Evolutionary conservation across 2,888 invertebrate genomes (phyloP).

Genomic region (Polylopha cassiicola): DNA sequence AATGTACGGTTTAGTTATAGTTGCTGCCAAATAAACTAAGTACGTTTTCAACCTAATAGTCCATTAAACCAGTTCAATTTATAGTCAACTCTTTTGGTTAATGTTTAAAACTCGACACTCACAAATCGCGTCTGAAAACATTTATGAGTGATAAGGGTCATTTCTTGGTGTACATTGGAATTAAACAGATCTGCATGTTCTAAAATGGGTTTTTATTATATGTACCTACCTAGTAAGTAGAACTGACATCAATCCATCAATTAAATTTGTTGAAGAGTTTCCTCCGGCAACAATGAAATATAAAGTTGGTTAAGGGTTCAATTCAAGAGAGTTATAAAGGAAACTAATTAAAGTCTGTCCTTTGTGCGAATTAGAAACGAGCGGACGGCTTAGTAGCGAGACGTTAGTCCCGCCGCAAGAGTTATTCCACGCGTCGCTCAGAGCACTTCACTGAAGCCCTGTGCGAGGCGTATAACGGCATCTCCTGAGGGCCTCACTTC

Average conservation of each 20-base stretch:
- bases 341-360: constrained; percentile 41
- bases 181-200: constrained; percentile 3
- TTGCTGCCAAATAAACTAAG: constrained; percentile 32
- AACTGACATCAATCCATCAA: no score
- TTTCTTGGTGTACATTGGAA: constrained; percentile 5
- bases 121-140: constrained; percentile 23
- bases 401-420: constrained; percentile 34
- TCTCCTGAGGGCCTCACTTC: constrained; percentile 12
- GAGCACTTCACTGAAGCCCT: constrained; percentile 13
- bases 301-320: constrained; percentile 31
- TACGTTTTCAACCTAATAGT: constrained; percentile 30
- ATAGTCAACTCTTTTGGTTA: constrained; percentile 28
- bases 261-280: constrained; percentile 1
- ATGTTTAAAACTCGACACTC: constrained; percentile 27
- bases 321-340: constrained; percentile 30
- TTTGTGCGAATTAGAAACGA: constrained; percentile 44
- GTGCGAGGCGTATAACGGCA: constrained; percentile 11
- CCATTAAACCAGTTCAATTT: constrained; percentile 31
- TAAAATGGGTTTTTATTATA: no score
- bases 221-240: no score
- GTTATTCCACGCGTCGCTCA: constrained; percentile 24
- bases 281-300: constrained; percentile 31
- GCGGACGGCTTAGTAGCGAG: constrained; percentile 27
- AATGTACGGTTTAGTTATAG: constrained; percentile 25
- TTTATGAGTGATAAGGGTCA: constrained; percentile 17